Evolutionary conservation across 2,888 invertebrate species (phyloP), one percentile per base, ranked within the genome.

Genomic region (Elysia crispata): DNA sequence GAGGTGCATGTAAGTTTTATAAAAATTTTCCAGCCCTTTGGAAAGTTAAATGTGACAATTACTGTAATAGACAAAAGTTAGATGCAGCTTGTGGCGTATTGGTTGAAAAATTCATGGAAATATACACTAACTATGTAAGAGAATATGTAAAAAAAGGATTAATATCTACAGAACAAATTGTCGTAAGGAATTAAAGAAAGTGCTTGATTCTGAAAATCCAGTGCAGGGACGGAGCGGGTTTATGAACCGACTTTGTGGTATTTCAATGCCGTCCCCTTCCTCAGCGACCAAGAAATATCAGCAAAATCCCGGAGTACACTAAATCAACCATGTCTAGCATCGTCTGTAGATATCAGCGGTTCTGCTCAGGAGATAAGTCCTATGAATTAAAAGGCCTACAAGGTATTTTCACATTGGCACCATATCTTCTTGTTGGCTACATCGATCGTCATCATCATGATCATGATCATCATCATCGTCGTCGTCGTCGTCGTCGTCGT

Each of bases 101-200:
- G 67, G 25, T 66, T 66, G 15, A 66, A 66, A 66, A 66, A 25
- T 66, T 66, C 30, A 8, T 15, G 67, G 67, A 66, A 66, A 66
- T 15, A 25, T 66, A 66, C 30, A 5, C 6, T 15, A 66, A 66
- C 67, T 66, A 66, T 15, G 25, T 25, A 66, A 66, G 67, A 66
- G 67, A 66, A 66, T 8, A 66, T 66, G 67, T 66, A 23, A 23
- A 66, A 66, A 41, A 41, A 66, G 25, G 67, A 28, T 66, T 8
- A 66, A 66, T 66, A 3, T 25, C 5, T 66, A 66, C 15, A 66
- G 67, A 66, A 66, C 67, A 1, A 66, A 66, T 15, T 66, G 25
- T 66, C 67, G 67, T 15, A 66, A 66, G 67, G 67, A 66, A 66
- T 66, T 66, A 66, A 66, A 66, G 67, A 30, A 66, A 66, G 25